These are phyloP conservation scores for Neotoxoptera formosana DNA, from an alignment of 1,140 invertebrate genomes.

Conservation along the genomic window DNA sequence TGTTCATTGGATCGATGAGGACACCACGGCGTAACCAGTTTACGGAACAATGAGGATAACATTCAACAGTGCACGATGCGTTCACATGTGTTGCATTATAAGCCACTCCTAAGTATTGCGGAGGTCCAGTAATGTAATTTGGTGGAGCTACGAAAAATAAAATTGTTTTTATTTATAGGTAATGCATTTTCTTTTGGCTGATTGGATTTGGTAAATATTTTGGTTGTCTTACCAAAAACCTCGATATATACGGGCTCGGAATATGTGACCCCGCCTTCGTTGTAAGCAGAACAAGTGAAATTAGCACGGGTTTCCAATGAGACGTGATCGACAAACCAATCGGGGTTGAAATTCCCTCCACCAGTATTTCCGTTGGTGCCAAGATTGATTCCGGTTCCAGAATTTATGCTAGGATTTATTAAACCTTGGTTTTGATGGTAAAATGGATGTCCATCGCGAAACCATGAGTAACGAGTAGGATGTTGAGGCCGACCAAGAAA, in stretches of 20 bases:
- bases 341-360: constrained; percentile 73
- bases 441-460: constrained; percentile 75
- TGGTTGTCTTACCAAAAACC: constrained; percentile 72
- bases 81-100: constrained; percentile 75
- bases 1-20: constrained; percentile 67
- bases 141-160: constrained; percentile 74
- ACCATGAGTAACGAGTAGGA: constrained; percentile 73
- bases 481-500: constrained; percentile 79
- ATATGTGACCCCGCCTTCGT: constrained; percentile 80
- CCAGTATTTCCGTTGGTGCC: neutral
- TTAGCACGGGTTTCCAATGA: constrained; percentile 83
- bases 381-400: neutral
- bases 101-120: constrained; percentile 80
- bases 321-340: constrained; percentile 81
- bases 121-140: constrained; percentile 82
- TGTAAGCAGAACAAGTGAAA: constrained; percentile 85
- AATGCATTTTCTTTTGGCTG: neutral
- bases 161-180: neutral
- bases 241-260: constrained; percentile 76
- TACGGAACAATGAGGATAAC: constrained; percentile 83
- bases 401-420: constrained; percentile 61
- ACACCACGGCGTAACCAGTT: constrained; percentile 81
- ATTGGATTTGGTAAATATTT: neutral
- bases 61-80: constrained; percentile 87
- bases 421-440: constrained; percentile 7